Percentiles rank a stretch among this genome's conserved stretches.
phyloP scores from a whole-genome alignment of 2,888 invertebrate genomes.

The Selenia dentaria region DNA sequence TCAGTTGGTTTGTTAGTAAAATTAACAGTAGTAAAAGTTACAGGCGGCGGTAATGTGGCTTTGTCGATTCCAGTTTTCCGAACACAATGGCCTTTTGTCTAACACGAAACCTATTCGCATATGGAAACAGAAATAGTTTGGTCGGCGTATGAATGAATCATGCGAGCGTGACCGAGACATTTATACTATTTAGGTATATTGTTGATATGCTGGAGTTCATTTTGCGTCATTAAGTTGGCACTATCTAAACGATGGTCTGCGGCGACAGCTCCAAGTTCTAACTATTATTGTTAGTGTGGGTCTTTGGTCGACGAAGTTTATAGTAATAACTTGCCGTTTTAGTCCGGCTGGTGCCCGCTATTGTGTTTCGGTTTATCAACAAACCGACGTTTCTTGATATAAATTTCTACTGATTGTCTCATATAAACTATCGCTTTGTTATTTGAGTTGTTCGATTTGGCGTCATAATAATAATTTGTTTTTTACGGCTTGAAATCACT shows the following conservation, averaged over 20 bases:
- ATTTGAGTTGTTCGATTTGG: too few relatives aligned
- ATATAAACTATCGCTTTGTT: neutral
- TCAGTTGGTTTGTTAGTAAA: too few relatives aligned
- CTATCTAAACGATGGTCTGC: constrained; percentile 43
- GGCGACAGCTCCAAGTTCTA: constrained; percentile 34
- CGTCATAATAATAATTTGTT: too few relatives aligned
- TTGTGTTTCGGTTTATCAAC: constrained; percentile 55
- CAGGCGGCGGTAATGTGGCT: constrained; percentile 33
- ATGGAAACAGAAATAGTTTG: constrained; percentile 5
- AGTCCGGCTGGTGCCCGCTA: constrained; percentile 37
- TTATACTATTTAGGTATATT: constrained; percentile 30
- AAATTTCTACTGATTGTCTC: neutral
- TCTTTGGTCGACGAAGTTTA: constrained; percentile 38
- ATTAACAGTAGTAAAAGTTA: neutral
- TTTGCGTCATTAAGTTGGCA: constrained; percentile 39
- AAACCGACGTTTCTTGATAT: constrained; percentile 28
- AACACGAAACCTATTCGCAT: constrained; percentile 38
- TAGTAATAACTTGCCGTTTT: constrained; percentile 41
- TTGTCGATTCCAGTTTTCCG: constrained; percentile 59
- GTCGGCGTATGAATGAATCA: constrained; percentile 49
- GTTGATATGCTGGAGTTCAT: constrained; percentile 35
- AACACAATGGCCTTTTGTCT: constrained; percentile 71
- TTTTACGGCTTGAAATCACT: too few relatives aligned
- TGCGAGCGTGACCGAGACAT: constrained; percentile 40
- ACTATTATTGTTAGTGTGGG: constrained; percentile 34